Conservation (phyloP, 2,113 vertebrate species). For the Greenwoodochromis staneri region DNA sequence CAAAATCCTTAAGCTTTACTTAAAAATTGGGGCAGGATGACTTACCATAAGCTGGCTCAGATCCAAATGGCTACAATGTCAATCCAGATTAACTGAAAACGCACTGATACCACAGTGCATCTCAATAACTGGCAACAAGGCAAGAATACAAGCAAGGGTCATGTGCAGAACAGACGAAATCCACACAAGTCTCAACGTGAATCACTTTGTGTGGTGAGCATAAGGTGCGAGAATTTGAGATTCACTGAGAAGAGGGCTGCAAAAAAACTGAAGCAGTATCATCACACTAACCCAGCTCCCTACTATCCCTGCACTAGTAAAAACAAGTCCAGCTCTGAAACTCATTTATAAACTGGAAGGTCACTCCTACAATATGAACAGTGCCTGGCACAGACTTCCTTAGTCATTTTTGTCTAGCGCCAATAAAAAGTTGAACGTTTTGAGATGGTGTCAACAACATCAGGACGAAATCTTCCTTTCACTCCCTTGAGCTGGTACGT, state of each 20-base stretch:
- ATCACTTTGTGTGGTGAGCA: conserved; percentile 11
- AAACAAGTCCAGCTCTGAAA: neutral
- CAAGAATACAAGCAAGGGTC: conserved; percentile 29
- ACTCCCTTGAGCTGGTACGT: neutral
- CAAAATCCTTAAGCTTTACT: conserved; percentile 42
- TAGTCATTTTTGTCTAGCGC: neutral
- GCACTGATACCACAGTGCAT: neutral
- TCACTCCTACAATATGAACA: neutral
- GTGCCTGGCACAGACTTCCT: neutral
- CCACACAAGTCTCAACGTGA: neutral
- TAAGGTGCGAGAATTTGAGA: conserved; percentile 12
- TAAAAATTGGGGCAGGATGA: conserved; percentile 56
- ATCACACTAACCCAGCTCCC: neutral
- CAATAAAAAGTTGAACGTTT: neutral
- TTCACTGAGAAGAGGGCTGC: conserved; percentile 4
- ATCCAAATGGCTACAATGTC: conserved; percentile 31
- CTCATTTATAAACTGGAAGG: neutral
- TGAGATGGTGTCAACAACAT: neutral
- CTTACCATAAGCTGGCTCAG: conserved; percentile 46
- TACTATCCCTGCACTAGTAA: neutral
- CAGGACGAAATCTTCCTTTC: neutral
- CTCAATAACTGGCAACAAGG: conserved; percentile 10
- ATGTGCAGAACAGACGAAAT: neutral
- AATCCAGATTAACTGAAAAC: conserved; percentile 50
- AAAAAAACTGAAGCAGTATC: neutral